These are phyloP conservation scores for Pollenia amentaria DNA, from an alignment of 2,888 invertebrate genomes.

Conservation along the genomic window DNA sequence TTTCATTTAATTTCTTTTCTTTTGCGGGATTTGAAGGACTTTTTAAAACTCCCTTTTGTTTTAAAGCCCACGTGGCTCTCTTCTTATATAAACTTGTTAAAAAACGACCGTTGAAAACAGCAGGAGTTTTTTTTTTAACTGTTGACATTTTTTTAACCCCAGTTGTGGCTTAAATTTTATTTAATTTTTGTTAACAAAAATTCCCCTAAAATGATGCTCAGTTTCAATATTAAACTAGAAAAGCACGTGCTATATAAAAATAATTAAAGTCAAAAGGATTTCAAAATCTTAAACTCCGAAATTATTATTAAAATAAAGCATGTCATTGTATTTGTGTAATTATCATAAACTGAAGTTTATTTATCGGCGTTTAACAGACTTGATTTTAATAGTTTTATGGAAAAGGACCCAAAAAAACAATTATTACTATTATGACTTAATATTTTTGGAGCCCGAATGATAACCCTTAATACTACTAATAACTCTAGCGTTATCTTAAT, in stretches of 20 bases:
- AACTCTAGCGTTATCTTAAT: conserved; percentile 39
- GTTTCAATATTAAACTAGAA: neutral
- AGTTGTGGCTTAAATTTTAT: conserved; percentile 9
- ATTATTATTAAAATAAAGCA: conserved; percentile 5
- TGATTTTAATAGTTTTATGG: conserved; percentile 29
- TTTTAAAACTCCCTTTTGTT: neutral
- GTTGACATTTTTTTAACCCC: conserved; percentile 1
- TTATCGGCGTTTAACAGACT: conserved; percentile 42
- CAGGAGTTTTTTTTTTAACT: conserved; percentile 29
- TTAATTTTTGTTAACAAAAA: neutral
- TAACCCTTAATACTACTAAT: conserved; percentile 47
- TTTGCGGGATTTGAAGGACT: neutral
- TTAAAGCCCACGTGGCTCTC: conserved; percentile 11
- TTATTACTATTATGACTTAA: conserved; percentile 25
- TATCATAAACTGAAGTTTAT: conserved; percentile 31
- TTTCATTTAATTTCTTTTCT: too few relatives aligned
- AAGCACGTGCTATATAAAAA: conserved; percentile 30
- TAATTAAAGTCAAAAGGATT: conserved; percentile 31
- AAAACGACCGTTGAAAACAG: neutral
- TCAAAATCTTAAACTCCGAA: neutral
- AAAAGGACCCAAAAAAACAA: conserved; percentile 21
- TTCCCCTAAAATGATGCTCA: conserved; percentile 27
- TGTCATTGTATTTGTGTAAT: neutral
- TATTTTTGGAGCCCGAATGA: neutral
- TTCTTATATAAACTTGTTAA: too few relatives aligned